A percentile compares a stretch with the other conserved stretches of the same genome.
Evolutionary conservation across 64 coral and sea anemone species (phyloP).

Genomic region (Stylophora pistillata): DNA sequence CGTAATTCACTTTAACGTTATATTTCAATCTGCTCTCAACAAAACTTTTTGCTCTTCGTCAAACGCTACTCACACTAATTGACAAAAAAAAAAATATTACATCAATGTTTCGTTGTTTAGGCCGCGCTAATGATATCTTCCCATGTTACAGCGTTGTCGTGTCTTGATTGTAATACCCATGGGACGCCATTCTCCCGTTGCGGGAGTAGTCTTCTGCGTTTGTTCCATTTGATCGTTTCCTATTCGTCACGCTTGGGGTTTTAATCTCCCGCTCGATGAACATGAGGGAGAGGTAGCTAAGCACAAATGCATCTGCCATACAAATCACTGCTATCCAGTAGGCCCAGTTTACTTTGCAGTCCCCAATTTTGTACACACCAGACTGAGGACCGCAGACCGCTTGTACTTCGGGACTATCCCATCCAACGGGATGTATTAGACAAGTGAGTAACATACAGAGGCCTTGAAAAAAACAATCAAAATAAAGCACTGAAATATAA

Average conservation of each 20-base stretch:
- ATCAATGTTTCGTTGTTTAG: background rate
- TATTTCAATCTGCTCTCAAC: no score
- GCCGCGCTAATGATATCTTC: background rate
- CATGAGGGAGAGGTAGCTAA: conserved; percentile 78
- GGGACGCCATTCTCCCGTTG: background rate
- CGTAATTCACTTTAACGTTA: no score
- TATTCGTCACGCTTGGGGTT: conserved; percentile 15
- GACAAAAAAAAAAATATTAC: no score
- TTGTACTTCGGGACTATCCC: conserved; percentile 58
- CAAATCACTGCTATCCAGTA: conserved; percentile 74
- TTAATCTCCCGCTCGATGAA: conserved; percentile 84
- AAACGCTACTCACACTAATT: no score
- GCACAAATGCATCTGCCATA: conserved; percentile 82
- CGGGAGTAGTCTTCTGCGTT: background rate
- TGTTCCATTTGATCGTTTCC: background rate
- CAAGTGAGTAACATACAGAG: conserved; percentile 68
- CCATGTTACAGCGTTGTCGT: conserved; percentile 16
- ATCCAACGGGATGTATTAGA: conserved; percentile 80
- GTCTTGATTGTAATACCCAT: conserved; percentile 16
- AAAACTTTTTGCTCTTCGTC: no score
- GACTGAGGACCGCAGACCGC: conserved; percentile 66
- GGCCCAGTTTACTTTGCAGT: conserved; percentile 79
- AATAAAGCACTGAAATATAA: background rate
- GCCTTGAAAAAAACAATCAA: conserved; percentile 12
- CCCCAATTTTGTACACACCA: conserved; percentile 57